Base-by-base conservation (phyloP, 2,888 invertebrate species). In the Thalpophila matura region DNA sequence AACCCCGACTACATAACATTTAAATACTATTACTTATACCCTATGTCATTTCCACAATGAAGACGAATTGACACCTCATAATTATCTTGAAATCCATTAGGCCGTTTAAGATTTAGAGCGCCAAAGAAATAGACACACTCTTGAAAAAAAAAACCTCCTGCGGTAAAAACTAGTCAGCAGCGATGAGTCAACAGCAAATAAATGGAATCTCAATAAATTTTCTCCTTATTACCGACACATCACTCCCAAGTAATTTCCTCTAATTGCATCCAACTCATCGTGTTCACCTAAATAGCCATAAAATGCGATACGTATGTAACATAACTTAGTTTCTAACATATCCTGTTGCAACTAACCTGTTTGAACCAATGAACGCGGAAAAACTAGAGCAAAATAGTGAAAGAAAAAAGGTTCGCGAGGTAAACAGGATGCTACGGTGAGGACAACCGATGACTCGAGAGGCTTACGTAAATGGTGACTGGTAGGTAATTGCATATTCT, bases 361-460 rank as follows among this genome's bases (percentile, higher is more conserved):
- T 84, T 55, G 56, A n/a, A n/a, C n/a, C n/a, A n/a, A n/a, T n/a
- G n/a, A 81, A 86, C 56, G 75, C 86, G 89, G 89, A 89, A 90
- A 87, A 89, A 67, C 51, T 79, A 76, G 79, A 82, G 65, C 74
- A 56, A 62, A 71, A 68, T 55, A 77, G 86, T 82, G 84, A 87
- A 86, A 89, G 88, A 89, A 89, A 89, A 87, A 89, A 84, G 68
- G 63, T 74, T 62, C 24, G 2, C 89, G 89, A 92, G 91, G 91
- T 75, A 80, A 91, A 87, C 91, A 90, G 89, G 91, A 89, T 89
- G 87, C 86, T 67, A 79, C 74, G 1, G 50, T 84, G 87, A 89
- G 88, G 88, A 86, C 89, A 87, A 80, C 73, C 75, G 80, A 89
- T 81, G 82, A 62, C 70, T 62, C 40, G 49, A 66, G 69, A 66